These are phyloP conservation scores for Penaeus japonicus DNA, from an alignment of 1,140 invertebrate genomes.

Conservation along the genomic window DNA sequence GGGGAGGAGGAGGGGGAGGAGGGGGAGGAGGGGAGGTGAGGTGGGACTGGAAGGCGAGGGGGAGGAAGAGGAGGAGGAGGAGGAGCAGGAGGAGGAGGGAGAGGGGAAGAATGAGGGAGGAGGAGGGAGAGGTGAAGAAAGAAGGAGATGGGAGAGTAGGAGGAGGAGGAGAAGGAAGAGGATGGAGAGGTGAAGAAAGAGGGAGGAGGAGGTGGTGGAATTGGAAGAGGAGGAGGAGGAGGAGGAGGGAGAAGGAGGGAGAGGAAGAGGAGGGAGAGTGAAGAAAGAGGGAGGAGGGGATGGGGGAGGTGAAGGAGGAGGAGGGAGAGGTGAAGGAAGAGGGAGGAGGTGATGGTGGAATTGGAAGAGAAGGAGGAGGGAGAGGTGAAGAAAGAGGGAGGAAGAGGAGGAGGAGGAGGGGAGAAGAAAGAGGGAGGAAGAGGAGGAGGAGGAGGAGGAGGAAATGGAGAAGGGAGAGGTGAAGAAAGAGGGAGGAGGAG, in stretches of 20 bases:
- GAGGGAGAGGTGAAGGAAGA: neutral
- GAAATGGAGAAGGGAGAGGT: too few species aligned
- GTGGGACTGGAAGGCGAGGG: too few species aligned
- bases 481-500: too few species aligned
- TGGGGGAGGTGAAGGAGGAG: neutral
- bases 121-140: too few species aligned
- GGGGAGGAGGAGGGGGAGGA: too few species aligned
- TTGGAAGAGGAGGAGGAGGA: neutral
- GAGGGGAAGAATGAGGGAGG: too few species aligned
- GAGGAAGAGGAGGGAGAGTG: too few species aligned
- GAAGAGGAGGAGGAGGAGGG: too few species aligned
- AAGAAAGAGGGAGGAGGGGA: neutral
- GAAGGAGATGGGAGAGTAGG: too few species aligned
- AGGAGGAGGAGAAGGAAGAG: neutral
- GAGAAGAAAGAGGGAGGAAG: neutral
- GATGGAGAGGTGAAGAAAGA: neutral
- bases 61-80: too few species aligned
- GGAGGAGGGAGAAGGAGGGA: neutral
- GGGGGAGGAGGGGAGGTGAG: too few species aligned
- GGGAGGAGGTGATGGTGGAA: neutral
- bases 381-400: neutral
- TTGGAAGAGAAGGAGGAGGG: neutral
- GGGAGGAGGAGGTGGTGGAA: neutral
- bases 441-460: neutral
- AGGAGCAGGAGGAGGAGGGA: too few species aligned